Percentiles rank a stretch among this genome's conserved stretches.
These are phyloP conservation scores for Champsocephalus gunnari DNA, from an alignment of 2,797 vertebrate genomes.

Conservation along the genomic window DNA sequence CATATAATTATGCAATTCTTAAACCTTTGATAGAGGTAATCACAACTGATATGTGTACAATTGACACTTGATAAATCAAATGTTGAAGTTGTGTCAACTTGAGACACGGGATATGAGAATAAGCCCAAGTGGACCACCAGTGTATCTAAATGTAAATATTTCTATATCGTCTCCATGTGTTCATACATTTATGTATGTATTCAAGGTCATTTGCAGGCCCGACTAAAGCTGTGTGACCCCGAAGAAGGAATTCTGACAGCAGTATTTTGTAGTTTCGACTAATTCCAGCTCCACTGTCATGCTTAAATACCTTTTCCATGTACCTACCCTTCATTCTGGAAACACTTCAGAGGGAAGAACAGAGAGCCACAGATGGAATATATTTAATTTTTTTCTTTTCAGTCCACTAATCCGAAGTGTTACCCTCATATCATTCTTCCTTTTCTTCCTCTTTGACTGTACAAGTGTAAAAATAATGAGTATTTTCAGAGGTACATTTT, in stretches of 20 bases:
- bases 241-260: conserved; percentile 70
- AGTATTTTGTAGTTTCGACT: conserved; percentile 73
- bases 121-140: conserved; percentile 28
- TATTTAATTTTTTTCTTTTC: conserved; percentile 63
- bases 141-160: conserved; percentile 78
- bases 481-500: conserved; percentile 66
- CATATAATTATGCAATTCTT: not conserved
- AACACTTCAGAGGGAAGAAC: conserved; percentile 69
- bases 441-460: conserved; percentile 52
- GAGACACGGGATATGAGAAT: conserved; percentile 34
- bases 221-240: conserved; percentile 60
- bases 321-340: conserved; percentile 70
- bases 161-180: conserved; percentile 61
- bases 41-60: conserved; percentile 17
- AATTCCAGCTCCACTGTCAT: conserved; percentile 73
- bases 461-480: conserved; percentile 72
- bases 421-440: conserved; percentile 51
- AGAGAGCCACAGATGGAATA: conserved; percentile 59
- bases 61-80: conserved; percentile 52
- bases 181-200: conserved; percentile 79
- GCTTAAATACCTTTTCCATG: conserved; percentile 78
- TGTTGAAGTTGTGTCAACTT: conserved; percentile 37
- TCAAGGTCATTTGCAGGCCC: conserved; percentile 70
- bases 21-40: conserved; percentile 34
- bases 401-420: conserved; percentile 63